Conservation (phyloP, 2,113 vertebrate genomes). For the Pogonocichla stellata region DNA sequence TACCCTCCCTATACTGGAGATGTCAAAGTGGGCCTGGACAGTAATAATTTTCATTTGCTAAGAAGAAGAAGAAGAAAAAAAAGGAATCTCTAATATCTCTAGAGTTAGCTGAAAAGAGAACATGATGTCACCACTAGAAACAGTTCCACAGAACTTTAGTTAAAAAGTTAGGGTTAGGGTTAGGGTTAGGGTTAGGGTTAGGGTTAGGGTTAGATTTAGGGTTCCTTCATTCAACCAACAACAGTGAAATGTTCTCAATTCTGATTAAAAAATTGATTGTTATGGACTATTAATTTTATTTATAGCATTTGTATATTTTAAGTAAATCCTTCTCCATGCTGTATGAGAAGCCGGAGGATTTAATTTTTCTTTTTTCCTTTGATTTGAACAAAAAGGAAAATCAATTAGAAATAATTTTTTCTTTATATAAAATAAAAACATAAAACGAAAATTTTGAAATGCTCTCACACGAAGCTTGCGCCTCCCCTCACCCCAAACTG, state of each 20-base stretch:
- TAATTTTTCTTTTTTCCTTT: neutral
- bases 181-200: no score
- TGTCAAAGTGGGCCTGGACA: accelerated
- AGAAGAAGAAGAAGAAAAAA: neutral
- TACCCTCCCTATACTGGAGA: neutral
- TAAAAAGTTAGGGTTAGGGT: neutral
- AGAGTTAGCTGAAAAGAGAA: neutral
- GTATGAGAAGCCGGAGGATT: neutral
- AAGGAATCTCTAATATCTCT: neutral
- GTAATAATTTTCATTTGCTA: neutral
- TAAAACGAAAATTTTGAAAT: neutral
- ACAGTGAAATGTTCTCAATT: neutral
- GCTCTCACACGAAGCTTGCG: neutral
- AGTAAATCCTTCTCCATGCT: neutral
- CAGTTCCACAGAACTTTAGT: neutral
- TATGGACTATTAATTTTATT: neutral
- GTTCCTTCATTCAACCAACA: neutral
- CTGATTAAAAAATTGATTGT: neutral
- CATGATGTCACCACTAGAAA: accelerated
- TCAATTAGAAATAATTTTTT: neutral
- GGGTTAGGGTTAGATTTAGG: no score
- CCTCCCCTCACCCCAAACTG: neutral
- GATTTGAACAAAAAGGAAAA: neutral
- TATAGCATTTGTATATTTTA: neutral
- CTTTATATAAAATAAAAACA: neutral